phyloP scores from a whole-genome alignment of 2,113 vertebrate species.

The Romanogobio albipinnatus region DNA sequence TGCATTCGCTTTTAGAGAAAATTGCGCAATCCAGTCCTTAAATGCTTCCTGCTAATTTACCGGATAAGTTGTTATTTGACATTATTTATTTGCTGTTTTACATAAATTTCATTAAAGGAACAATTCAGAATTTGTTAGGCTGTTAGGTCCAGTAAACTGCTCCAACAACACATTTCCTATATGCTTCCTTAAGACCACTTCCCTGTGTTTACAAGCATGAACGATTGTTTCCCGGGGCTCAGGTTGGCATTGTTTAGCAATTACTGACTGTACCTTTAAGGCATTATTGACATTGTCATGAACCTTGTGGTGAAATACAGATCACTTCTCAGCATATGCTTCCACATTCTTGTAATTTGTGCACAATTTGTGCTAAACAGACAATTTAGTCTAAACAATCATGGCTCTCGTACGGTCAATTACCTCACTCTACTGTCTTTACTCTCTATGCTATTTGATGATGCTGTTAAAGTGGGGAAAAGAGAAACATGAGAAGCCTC shows the following conservation, averaged over 20 bases:
- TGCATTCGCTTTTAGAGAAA: slow-evolving; percentile 14
- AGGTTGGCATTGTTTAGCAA: slow-evolving; percentile 23
- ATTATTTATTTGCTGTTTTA: background rate
- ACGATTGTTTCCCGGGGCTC: background rate
- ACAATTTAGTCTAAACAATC: background rate
- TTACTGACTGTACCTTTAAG: slow-evolving; percentile 6
- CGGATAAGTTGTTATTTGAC: slow-evolving; percentile 3
- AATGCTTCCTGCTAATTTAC: background rate
- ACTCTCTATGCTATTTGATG: slow-evolving; percentile 3
- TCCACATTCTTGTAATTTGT: background rate
- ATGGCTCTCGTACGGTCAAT: slow-evolving; percentile 3
- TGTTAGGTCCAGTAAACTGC: slow-evolving; percentile 15
- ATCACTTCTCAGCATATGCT: background rate
- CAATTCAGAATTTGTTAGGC: slow-evolving; percentile 17
- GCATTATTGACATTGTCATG: slow-evolving; percentile 20
- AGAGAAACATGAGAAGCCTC: slow-evolving; percentile 9
- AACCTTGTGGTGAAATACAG: background rate
- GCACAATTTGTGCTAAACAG: slow-evolving; percentile 26
- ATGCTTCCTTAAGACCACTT: background rate
- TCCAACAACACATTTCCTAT: background rate
- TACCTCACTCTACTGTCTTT: slow-evolving; percentile 24
- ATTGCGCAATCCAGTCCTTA: slow-evolving; percentile 26
- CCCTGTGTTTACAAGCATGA: slow-evolving; percentile 28
- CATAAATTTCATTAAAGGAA: slow-evolving; percentile 19
- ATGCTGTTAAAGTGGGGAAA: background rate